These are phyloP conservation scores for Coptotermes formosanus DNA, from an alignment of 1,140 invertebrate species.

Conservation along the genomic window DNA sequence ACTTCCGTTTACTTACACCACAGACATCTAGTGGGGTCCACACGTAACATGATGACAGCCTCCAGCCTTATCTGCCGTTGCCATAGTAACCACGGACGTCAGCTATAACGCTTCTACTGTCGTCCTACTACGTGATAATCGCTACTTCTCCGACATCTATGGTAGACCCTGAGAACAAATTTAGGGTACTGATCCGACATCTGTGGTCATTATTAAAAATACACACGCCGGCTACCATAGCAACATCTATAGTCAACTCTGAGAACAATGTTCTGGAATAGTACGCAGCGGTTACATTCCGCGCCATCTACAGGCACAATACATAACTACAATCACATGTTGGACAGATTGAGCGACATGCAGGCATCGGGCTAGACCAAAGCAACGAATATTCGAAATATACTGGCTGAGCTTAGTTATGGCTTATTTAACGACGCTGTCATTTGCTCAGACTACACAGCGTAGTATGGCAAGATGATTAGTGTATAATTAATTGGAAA, in stretches of 20 bases:
- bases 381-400: no score
- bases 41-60: not conserved
- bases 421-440: no score
- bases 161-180: not conserved
- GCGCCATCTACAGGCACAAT: no score
- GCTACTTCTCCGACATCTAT: not conserved
- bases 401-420: no score
- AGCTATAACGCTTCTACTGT: not conserved
- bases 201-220: not conserved
- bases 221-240: no score
- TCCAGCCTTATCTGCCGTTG: conserved; percentile 9
- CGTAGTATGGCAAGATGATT: no score
- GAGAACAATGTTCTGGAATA: not conserved
- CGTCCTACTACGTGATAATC: not conserved
- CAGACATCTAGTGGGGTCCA: not conserved
- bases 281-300: no score
- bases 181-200: not conserved
- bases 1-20: not conserved
- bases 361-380: no score
- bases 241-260: not conserved
- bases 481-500: no score
- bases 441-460: no score
- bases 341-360: no score
- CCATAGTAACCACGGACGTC: not conserved
- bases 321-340: no score